Evolutionary conservation across 2,113 vertebrate genomes (phyloP).

Genomic region (Chrysemys picta): DNA sequence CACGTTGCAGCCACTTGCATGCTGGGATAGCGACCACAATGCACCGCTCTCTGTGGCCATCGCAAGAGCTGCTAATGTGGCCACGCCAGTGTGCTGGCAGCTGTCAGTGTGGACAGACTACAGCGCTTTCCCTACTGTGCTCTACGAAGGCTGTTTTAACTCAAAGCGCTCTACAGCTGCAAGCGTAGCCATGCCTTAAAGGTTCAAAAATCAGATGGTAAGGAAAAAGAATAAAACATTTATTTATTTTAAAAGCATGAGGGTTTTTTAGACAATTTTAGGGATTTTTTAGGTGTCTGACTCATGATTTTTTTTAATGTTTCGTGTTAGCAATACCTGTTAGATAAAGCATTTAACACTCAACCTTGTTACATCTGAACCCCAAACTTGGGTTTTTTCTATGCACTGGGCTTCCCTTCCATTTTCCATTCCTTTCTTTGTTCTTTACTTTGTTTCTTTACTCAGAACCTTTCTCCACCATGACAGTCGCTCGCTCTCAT

Average conservation of each 20-base stretch:
- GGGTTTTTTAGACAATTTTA: not conserved
- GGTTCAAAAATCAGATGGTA: not conserved
- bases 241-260: not conserved
- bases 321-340: not conserved
- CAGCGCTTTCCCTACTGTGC: too few relatives aligned
- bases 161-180: too few relatives aligned
- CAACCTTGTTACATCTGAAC: accelerated
- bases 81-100: too few relatives aligned
- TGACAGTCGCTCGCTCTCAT: not conserved
- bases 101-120: too few relatives aligned
- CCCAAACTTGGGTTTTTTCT: not conserved
- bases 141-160: too few relatives aligned
- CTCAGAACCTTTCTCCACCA: not conserved
- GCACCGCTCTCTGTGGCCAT: too few relatives aligned
- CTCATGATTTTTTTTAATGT: not conserved
- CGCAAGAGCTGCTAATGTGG: too few relatives aligned
- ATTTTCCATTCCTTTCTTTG: accelerated
- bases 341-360: not conserved
- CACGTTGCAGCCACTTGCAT: too few relatives aligned
- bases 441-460: not conserved
- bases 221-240: not conserved
- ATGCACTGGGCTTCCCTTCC: not conserved
- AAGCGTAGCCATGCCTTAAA: not conserved
- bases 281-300: not conserved
- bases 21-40: too few relatives aligned